Conservation (phyloP, 2,797 vertebrate species). For the Melanitta fusca region DNA sequence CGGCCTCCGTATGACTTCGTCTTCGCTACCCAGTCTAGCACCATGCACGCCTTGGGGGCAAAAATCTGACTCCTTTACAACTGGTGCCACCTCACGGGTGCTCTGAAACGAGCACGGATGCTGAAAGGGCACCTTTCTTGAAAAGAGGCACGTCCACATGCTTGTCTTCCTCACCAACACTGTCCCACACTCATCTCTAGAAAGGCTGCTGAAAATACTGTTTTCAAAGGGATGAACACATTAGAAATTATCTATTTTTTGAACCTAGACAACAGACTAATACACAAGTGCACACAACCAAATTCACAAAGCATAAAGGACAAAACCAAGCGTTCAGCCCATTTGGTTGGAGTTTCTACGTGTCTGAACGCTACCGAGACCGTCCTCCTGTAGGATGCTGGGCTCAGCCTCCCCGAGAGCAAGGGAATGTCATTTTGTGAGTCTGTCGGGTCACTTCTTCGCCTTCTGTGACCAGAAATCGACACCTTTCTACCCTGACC, state of each 20-base stretch:
- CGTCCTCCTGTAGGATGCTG: fast-evolving
- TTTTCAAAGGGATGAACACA: neutral
- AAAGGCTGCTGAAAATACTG: neutral
- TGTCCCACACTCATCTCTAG: neutral
- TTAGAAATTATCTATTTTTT: neutral
- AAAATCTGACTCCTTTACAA: neutral
- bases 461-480: neutral
- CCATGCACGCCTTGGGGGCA: too few species aligned
- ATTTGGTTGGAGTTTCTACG: neutral
- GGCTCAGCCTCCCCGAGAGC: neutral
- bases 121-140: neutral
- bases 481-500: neutral
- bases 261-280: neutral
- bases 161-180: neutral
- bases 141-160: fast-evolving
- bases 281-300: fast-evolving
- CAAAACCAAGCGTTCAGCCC: neutral
- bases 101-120: neutral
- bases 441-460: neutral
- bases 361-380: fast-evolving
- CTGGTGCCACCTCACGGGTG: neutral
- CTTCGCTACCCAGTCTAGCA: neutral
- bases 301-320: neutral
- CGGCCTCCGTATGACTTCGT: fast-evolving
- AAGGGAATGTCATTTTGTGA: fast-evolving